Evolutionary conservation across 92 coral and sea anemone species (phyloP).

Genomic region (Parazoanthus atlanticus): DNA sequence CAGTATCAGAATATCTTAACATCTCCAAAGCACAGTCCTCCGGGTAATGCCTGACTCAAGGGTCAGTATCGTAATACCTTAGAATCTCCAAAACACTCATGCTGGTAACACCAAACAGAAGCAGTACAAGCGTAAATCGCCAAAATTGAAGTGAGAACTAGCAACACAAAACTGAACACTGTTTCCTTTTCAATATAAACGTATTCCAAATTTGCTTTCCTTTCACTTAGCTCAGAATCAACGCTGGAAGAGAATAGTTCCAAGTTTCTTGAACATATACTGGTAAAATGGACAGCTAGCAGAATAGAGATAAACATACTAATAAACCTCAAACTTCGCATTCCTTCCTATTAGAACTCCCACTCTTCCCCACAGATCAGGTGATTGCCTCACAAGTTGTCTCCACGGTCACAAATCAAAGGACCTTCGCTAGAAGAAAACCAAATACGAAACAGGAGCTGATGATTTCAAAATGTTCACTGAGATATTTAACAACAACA

Average conservation of each 20-base stretch:
- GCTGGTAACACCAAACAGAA: background rate
- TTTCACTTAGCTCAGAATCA: background rate
- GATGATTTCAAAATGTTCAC: background rate
- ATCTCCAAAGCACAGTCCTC: too few species aligned
- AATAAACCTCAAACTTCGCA: background rate
- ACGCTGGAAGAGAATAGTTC: background rate
- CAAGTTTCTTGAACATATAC: background rate
- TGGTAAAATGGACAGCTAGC: background rate
- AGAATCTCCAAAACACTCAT: background rate
- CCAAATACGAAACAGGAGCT: background rate
- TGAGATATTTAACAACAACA: background rate
- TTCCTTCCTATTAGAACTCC: background rate
- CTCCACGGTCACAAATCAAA: background rate
- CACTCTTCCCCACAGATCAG: background rate
- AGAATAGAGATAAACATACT: background rate
- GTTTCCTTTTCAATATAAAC: slow-evolving; percentile 22
- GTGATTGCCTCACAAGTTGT: background rate
- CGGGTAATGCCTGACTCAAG: too few species aligned
- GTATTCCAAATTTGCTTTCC: background rate
- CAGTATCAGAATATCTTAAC: too few species aligned
- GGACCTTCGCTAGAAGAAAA: background rate
- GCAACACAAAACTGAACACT: background rate
- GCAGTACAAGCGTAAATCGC: slow-evolving; percentile 4
- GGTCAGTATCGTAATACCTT: background rate
- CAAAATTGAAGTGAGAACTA: background rate